These are phyloP conservation scores for Erythrocercus mccallii DNA, from an alignment of 2,113 vertebrate genomes.

Conservation along the genomic window DNA sequence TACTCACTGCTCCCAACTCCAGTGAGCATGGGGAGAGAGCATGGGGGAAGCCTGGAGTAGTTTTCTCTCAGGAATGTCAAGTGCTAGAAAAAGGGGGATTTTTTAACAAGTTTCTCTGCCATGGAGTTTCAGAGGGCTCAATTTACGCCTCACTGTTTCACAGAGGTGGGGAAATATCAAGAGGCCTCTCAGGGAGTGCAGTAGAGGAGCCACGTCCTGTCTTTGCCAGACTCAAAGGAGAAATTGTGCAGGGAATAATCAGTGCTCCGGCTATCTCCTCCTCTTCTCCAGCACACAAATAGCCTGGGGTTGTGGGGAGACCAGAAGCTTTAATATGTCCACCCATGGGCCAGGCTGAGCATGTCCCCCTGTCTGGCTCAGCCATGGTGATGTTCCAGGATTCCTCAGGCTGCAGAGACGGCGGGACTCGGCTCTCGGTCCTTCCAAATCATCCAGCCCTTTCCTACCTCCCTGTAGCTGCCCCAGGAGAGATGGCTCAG, in stretches of 20 bases:
- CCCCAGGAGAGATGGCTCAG: neutral
- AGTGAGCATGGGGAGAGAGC: rapidly evolving
- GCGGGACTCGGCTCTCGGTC: rapidly evolving
- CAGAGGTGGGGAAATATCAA: neutral
- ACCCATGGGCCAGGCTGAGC: rapidly evolving
- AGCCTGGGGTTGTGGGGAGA: neutral
- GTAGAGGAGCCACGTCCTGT: neutral
- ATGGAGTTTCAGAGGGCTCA: rapidly evolving
- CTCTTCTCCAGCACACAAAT: neutral
- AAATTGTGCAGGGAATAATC: neutral
- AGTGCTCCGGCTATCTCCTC: neutral
- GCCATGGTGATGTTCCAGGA: rapidly evolving
- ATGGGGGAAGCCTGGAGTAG: neutral
- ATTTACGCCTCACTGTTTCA: neutral
- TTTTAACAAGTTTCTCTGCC: neutral
- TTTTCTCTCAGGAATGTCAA: neutral
- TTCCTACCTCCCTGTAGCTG: neutral
- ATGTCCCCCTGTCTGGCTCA: rapidly evolving
- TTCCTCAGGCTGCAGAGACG: neutral
- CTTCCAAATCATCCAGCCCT: neutral
- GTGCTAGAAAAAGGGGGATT: neutral
- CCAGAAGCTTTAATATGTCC: neutral
- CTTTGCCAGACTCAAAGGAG: neutral
- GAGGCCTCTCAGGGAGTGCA: neutral
- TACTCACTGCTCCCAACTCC: conserved; percentile 8